Base-by-base conservation (phyloP, 2,113 vertebrate species). In the Macrotus californicus region DNA sequence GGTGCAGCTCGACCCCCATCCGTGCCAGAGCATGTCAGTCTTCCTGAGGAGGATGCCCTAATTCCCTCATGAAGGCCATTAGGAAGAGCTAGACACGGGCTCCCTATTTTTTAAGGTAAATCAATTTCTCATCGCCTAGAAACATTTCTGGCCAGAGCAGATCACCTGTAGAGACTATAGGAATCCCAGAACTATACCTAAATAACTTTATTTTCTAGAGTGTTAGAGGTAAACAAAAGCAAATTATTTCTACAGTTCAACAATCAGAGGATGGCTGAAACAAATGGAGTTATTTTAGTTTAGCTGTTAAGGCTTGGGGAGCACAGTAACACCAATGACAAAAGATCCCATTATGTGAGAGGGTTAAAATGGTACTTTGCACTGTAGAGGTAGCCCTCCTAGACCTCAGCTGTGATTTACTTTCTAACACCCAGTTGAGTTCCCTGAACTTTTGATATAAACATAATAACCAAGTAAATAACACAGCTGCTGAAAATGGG, bases 151-250 rank as follows among this genome's bases (percentile, higher is more conserved):
- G 19, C 77, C 92, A 91, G 43, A 52, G 59, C 79, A 39, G 21
- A 69, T 91, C 97, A 95, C 97, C 98, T 98, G 98, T 96, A 96
- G 94, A 98, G 98, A 95, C 93, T 94, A n/a, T 80, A 96, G 92
- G 88, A 66, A 80, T 48, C 83, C 94, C 66, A 95, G 79, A 91
- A 83, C 50, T 96, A 19, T 54, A 52, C 92, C 91, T 39, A 84
- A 97, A 52, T 41, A 94, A 84, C 77, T 96, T 92, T 93, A 81
- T 89, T 43, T 76, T 56, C 19, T 59, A 77, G 75, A 94, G 41
- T 2, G 50, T 67, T 92, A 91, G 92, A 96, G 93, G 29, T 6
- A 86, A 34, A 83, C 52, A 95, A 97, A 93, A 94, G 54, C 8
- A 93, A 94, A 96, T 67, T 79, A 50, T 11, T 83, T 36, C 56